Evolutionary conservation across 1,140 invertebrate species (phyloP), one percentile per base, ranked within the genome.

Genomic region (Samia ricini): DNA sequence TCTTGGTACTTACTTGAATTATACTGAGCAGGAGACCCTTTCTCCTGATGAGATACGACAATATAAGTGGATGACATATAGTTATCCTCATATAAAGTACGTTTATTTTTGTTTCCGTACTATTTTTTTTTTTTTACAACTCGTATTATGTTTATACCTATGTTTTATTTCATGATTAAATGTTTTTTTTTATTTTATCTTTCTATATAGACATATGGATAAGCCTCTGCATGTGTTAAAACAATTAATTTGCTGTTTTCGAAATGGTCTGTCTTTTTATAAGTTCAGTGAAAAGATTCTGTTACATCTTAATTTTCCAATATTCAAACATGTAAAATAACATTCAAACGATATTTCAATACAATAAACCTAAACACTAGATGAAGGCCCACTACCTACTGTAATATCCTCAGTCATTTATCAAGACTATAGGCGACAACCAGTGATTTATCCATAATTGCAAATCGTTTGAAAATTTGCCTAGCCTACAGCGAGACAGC

Each of bases 391-490:
- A 42, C 12, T 10, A 42, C 33, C 22, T 22, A 52, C 51, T 1
- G 51, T 52, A 52, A 52, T 21, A 23, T 20, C 18, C 19, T 23
- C 1, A 23, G 19, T n/a, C 51, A 23, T 52, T 52, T 52, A 52
- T 52, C 22, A 52, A 21, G 51, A 23, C 20, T 52, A 52, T 15
- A 23, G 20, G 51, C 51, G 51, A 52, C 22, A 52, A 22, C 51
- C 51, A 8, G 51, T 52, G 51, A 52, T 52, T 52, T 52, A 52
- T 52, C 33, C 33, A 42, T 42, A 42, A 10, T 15, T 42, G 33
- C 15, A 15, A 42, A 42, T 42, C 33, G 51, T 52, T 22, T 23
- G 22, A 23, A 23, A 52, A 52, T 52, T 52, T 52, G 51, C 22
- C 20, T 52, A 52, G 51, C 22, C 20, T 52, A n/a, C 51, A 21